Evolutionary conservation across 2,888 invertebrate species (phyloP), one percentile per base, ranked within the genome.

Genomic region (Sarcophaga rosellei): DNA sequence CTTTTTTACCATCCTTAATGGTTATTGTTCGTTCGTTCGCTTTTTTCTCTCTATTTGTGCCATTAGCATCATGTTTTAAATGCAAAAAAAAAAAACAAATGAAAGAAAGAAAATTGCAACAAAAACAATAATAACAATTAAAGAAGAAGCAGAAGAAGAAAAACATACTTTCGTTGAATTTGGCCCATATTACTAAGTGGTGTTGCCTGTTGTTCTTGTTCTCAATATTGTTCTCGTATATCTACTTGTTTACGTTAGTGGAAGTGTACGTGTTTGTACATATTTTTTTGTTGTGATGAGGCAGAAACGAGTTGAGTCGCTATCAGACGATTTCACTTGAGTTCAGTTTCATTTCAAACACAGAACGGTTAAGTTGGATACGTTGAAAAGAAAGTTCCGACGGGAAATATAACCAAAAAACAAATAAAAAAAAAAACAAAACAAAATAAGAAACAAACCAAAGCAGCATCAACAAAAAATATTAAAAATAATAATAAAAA

Each of bases 361-460:
- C 78, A 81, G 86, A 81, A 78, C 86, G 86, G 86, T 84, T 73
- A 84, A 86, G 86, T 86, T 86, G 86, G 86, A 86, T 86, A 84
- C 84, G 86, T 84, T 81, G 17, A 57, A 75, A 35, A 84, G n/a
- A n/a, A 78, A 78, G 74, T 70, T 84, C 74, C 84, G 84, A 74
- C 84, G 84, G 84, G 74, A 84, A 83, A 63, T 25, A 53, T 59
- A 74, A 47, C 10, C 10, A 15, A 76, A 65, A 45, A 53, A 57
- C 11, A 69, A 45, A 20, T 62, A 62, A 75, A 68, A 81, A 45
- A 53, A 57, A 23, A 68, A 44, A n/a, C 63, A 62, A 75, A 68
- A 81, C 63, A 25, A 75, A 63, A 57, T 63, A 15, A 76, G 70
- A 76, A 53, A 75, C 17, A 57, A 57, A 44, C 62, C 76, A 63